A percentile compares a stretch with the other conserved stretches of the same genome.
Evolutionary conservation across 2,113 vertebrate species (phyloP).

Genomic region (Microcebus tavaratra): DNA sequence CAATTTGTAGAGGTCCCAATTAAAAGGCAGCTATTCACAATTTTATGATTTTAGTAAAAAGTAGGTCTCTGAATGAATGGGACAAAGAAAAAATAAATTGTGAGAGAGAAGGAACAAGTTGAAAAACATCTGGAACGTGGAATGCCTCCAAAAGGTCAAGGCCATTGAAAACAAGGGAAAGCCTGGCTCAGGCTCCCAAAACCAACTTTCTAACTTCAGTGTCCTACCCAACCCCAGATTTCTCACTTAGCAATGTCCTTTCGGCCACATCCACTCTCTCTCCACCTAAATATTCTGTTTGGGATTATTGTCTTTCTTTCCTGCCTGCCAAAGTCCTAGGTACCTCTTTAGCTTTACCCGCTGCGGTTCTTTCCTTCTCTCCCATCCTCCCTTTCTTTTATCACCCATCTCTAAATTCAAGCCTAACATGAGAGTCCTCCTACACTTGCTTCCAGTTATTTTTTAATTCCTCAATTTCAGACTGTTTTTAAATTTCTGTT

Average conservation of each 20-base stretch:
- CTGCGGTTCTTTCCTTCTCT: background rate
- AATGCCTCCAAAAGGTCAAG: background rate
- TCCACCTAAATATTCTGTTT: background rate
- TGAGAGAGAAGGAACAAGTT: background rate
- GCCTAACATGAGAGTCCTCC: background rate
- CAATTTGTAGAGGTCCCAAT: background rate
- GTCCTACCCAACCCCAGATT: background rate
- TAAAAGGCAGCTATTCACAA: background rate
- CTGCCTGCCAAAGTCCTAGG: background rate
- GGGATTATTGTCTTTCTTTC: background rate
- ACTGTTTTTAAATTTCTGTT: background rate
- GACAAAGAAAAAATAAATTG: background rate
- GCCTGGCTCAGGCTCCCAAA: background rate
- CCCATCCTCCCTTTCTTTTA: rapidly evolving
- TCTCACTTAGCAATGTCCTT: background rate
- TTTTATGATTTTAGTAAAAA: background rate
- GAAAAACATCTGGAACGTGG: background rate
- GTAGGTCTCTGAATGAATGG: background rate
- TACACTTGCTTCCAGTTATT: background rate
- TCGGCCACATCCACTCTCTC: background rate
- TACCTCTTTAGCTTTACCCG: rapidly evolving
- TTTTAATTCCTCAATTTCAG: background rate
- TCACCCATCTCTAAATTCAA: background rate
- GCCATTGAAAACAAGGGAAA: background rate
- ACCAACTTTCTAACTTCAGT: rapidly evolving